Conservation (phyloP, 2,113 vertebrate genomes). For the Romanogobio albipinnatus region DNA sequence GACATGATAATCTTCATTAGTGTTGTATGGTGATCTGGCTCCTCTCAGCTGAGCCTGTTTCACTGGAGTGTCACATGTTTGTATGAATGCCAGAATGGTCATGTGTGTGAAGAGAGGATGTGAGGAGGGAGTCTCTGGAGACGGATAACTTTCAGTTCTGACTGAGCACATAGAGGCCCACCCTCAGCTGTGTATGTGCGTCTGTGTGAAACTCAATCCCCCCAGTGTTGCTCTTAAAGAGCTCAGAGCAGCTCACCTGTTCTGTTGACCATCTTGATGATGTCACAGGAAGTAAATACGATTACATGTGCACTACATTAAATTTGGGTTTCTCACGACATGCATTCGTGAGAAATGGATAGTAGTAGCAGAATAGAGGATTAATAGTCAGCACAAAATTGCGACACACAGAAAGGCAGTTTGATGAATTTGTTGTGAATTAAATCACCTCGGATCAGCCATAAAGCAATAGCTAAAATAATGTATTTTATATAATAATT, state of each 20-base stretch:
- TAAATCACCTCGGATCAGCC: not conserved
- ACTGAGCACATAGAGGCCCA: constrained; percentile 46
- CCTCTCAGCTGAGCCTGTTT: constrained; percentile 17
- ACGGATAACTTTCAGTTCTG: constrained; percentile 56
- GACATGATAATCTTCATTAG: not conserved
- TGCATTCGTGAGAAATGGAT: not conserved
- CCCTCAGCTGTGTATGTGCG: constrained; percentile 45
- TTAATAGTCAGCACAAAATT: not conserved
- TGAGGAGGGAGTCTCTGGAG: constrained; percentile 49
- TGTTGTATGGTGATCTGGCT: not conserved
- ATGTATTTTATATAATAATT: not conserved
- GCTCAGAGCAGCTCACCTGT: constrained; percentile 71
- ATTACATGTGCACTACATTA: constrained; percentile 78
- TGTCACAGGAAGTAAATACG: constrained; percentile 74
- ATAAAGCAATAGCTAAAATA: not conserved
- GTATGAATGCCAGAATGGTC: constrained; percentile 26
- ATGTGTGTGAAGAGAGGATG: constrained; percentile 50
- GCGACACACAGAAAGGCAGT: too few species aligned
- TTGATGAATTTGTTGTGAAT: not conserved
- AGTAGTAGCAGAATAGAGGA: not conserved
- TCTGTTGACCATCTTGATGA: constrained; percentile 54
- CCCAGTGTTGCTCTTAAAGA: constrained; percentile 58
- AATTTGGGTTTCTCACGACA: constrained; percentile 66
- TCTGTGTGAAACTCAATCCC: constrained; percentile 63
- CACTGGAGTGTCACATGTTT: constrained; percentile 33